Evolutionary conservation across 2,113 vertebrate genomes (phyloP).

Genomic region (Procavia capensis): DNA sequence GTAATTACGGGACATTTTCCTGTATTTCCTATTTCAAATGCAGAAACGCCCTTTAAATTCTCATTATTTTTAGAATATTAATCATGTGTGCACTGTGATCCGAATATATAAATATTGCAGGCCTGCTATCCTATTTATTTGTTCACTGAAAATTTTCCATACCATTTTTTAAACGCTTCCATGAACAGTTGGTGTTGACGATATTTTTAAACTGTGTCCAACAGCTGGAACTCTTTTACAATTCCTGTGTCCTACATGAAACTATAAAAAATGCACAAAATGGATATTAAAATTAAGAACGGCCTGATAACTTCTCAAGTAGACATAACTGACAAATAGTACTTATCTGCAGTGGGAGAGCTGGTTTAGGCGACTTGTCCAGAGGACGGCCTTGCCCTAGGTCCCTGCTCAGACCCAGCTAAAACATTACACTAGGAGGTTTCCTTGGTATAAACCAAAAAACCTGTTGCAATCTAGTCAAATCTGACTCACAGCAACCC

Average conservation of each 20-base stretch:
- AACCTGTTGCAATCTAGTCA: too few species aligned
- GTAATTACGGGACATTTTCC: neutral
- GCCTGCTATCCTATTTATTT: neutral
- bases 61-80: constrained; percentile 44
- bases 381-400: neutral
- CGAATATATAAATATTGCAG: constrained; percentile 7
- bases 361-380: neutral
- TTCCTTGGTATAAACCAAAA: too few species aligned
- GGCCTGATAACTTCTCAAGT: neutral
- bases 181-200: constrained; percentile 25
- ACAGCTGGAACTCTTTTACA: neutral
- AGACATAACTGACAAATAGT: neutral
- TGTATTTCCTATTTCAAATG: neutral
- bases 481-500: too few species aligned
- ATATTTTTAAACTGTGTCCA: constrained; percentile 63
- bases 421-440: neutral
- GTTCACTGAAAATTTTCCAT: constrained; percentile 38
- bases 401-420: neutral
- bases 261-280: neutral
- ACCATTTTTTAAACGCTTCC: neutral
- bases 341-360: too few species aligned
- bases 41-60: constrained; percentile 51
- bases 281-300: neutral
- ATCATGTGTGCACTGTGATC: constrained; percentile 23
- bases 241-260: neutral